Percentiles rank a stretch among this genome's conserved stretches.
These are phyloP conservation scores for Nothocercus julius DNA, from an alignment of 2,113 vertebrate genomes.

Conservation along the genomic window DNA sequence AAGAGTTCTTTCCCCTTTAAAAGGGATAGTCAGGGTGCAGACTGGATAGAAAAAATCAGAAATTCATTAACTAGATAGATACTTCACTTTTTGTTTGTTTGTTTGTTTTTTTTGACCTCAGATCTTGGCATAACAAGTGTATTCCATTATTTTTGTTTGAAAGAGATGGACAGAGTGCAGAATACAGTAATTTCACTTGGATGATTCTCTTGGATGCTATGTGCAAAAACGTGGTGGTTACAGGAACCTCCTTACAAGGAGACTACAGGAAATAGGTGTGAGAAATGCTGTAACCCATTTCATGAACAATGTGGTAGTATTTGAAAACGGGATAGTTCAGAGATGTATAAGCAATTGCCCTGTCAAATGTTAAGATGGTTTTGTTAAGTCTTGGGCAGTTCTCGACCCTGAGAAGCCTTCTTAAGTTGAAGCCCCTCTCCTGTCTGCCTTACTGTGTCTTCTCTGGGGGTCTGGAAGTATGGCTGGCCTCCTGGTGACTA, in stretches of 20 bases:
- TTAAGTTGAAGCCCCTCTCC: background rate
- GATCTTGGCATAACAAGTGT: background rate
- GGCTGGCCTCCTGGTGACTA: background rate
- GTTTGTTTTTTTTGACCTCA: background rate
- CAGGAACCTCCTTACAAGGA: no score
- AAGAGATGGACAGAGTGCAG: background rate
- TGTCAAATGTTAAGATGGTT: background rate
- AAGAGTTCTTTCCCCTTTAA: background rate
- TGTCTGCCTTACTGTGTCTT: background rate
- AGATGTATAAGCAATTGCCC: background rate
- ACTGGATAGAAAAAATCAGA: background rate
- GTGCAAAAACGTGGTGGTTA: background rate
- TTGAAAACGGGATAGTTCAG: background rate
- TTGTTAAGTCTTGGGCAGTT: background rate
- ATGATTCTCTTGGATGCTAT: background rate
- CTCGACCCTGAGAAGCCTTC: background rate
- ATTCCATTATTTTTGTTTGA: background rate
- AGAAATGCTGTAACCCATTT: background rate
- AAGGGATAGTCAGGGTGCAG: background rate
- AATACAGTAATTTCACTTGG: background rate
- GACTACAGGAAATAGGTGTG: background rate
- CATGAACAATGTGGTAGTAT: background rate
- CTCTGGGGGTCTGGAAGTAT: background rate
- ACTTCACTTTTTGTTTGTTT: fast-evolving
- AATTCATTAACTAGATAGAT: background rate